Percentiles rank a stretch among this genome's conserved stretches.
phyloP scores from a whole-genome alignment of 2,113 vertebrate species.

The Platysternon megacephalum region DNA sequence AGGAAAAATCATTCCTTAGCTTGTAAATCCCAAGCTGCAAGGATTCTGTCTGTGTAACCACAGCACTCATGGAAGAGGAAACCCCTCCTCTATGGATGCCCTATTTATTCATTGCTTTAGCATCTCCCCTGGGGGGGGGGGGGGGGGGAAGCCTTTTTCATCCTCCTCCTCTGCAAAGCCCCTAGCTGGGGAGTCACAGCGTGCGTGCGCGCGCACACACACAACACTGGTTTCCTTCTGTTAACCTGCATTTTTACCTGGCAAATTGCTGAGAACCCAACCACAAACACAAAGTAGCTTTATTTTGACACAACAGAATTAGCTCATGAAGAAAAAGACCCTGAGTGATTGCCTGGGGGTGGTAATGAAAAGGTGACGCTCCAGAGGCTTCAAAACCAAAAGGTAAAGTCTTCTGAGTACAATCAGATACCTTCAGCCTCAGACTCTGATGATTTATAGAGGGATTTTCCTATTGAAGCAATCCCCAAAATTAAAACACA shows the following conservation, averaged over 20 bases:
- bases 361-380: not conserved
- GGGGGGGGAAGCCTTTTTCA: not conserved
- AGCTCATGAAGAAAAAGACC: not conserved
- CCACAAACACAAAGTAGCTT: not conserved
- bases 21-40: constrained; percentile 52
- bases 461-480: not conserved
- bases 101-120: constrained; percentile 75
- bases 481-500: not conserved
- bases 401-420: not conserved
- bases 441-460: not conserved
- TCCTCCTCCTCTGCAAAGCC: constrained; percentile 6
- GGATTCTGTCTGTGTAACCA: constrained; percentile 50
- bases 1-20: constrained; percentile 80
- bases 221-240: not conserved
- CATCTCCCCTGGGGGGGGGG: constrained; percentile 40
- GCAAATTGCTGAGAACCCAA: constrained; percentile 49
- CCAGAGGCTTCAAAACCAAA: not conserved
- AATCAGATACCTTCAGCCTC: not conserved
- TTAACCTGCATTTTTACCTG: constrained; percentile 54
- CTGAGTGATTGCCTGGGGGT: not conserved
- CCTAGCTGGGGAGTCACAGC: not conserved
- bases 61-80: constrained; percentile 55
- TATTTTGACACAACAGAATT: constrained; percentile 38
- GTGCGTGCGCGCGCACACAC: not conserved
- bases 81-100: constrained; percentile 80